Conservation (phyloP, 2,113 vertebrate species). For the Planiliza haematocheilus region DNA sequence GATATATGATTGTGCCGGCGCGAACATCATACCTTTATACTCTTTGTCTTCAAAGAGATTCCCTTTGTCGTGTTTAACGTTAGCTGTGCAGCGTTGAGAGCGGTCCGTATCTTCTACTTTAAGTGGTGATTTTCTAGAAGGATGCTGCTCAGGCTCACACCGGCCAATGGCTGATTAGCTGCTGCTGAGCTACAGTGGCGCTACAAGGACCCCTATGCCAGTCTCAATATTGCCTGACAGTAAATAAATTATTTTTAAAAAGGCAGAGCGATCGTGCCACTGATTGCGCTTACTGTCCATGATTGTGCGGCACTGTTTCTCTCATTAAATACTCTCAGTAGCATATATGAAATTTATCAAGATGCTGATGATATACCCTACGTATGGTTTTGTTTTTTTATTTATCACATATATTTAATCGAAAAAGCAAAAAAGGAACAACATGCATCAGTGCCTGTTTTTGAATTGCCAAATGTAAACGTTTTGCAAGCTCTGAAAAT, state of each 20-base stretch:
- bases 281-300: too few species aligned
- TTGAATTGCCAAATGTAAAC: background rate
- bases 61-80: conserved; percentile 30
- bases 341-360: too few species aligned
- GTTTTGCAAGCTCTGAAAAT: background rate
- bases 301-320: too few species aligned
- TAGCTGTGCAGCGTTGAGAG: conserved; percentile 17
- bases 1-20: background rate
- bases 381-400: too few species aligned
- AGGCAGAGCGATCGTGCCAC: too few species aligned
- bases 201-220: conserved; percentile 71
- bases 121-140: conserved; percentile 63
- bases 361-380: too few species aligned
- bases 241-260: conserved; percentile 16
- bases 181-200: conserved; percentile 51
- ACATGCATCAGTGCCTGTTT: background rate
- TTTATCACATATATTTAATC: too few species aligned
- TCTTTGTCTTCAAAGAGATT: conserved; percentile 80
- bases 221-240: conserved; percentile 61
- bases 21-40: conserved; percentile 70
- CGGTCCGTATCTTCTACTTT: conserved; percentile 57
- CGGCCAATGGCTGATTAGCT: conserved; percentile 72
- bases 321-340: too few species aligned
- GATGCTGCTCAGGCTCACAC: conserved; percentile 67
- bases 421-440: too few species aligned